Evolutionary conservation across 2,888 invertebrate genomes (phyloP), one percentile per base, ranked within the genome.

Genomic region (Acanthosoma haemorrhoidale): DNA sequence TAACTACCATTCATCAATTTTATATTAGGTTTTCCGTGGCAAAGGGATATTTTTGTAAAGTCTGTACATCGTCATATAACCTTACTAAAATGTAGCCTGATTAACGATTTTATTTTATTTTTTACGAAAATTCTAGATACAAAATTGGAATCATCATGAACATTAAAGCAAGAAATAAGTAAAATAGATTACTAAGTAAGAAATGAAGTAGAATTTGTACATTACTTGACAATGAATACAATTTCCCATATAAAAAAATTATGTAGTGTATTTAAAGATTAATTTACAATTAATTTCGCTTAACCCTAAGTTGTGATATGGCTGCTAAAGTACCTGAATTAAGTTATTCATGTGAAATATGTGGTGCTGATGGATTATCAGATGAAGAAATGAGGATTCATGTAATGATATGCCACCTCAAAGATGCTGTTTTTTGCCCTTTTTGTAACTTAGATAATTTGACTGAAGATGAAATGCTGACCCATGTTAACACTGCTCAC

Each of bases 401-500:
- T 79, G 91, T 91, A 72, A 83, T 89, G 69, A 84, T 88, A 58
- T 88, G 87, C 75, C 92, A 92, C 79, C 86, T 92, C 9, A 89
- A 90, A 73, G 90, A 90, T 0, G 86, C 88, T 73, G 87, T 88
- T 9, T 87, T 88, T 63, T 92, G 92, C 77, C 92, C 92, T 0
- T 91, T 92, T 78, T 92, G 93, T 79, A 90, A 90, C 78, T 84
- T 90, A 74, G 85, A 86, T 15, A 86, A 87, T 73, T 86, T 88
- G 57, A 87, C 88, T 11, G 87, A 89, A 18, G 86, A 88, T 4
- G 90, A 91, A 77, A 85, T 93, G 76, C 82, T 90, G 73, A 82
- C 88, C 2, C 93, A 92, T 78, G 92, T 92, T 1, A 91, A 92
- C 79, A 87, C 88, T 75, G 90, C 88, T n/a, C 93, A 93, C 80